Evolutionary conservation across 2,113 vertebrate genomes (phyloP).

Genomic region (Notechis scutatus): DNA sequence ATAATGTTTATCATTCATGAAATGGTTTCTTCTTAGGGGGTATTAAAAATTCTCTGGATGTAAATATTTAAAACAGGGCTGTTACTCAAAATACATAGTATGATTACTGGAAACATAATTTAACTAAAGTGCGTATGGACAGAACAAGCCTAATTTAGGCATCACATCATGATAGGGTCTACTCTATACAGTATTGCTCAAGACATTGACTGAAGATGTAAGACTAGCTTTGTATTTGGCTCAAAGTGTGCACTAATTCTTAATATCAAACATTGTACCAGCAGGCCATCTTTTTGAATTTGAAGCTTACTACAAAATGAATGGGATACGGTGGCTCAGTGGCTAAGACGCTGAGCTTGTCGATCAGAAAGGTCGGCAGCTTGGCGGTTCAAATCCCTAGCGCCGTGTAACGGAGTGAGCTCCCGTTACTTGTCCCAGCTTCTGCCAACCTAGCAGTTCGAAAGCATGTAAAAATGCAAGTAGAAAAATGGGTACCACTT

Average conservation of each 20-base stretch:
- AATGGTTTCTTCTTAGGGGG: background rate
- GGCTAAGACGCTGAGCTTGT: too few relatives aligned
- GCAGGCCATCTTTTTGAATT: background rate
- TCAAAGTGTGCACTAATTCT: background rate
- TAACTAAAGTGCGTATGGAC: background rate
- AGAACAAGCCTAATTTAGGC: background rate
- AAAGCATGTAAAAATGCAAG: too few relatives aligned
- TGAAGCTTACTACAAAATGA: background rate
- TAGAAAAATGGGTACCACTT: too few relatives aligned
- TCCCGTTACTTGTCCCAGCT: too few relatives aligned
- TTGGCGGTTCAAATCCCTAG: too few relatives aligned
- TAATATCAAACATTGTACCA: background rate
- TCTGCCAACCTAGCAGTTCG: too few relatives aligned
- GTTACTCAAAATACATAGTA: background rate
- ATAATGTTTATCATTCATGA: slow-evolving; percentile 5
- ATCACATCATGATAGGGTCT: background rate
- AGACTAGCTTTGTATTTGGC: background rate
- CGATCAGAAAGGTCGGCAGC: too few relatives aligned
- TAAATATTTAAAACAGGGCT: background rate
- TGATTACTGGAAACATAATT: background rate
- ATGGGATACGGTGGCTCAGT: background rate
- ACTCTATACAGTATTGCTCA: background rate
- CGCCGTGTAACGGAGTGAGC: too few relatives aligned
- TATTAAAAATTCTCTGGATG: slow-evolving; percentile 2
- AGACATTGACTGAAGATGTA: background rate